Percentiles rank a stretch among this genome's conserved stretches.
These are phyloP conservation scores for Orientallactaga bullata DNA, from an alignment of 2,113 vertebrate genomes.

Conservation along the genomic window DNA sequence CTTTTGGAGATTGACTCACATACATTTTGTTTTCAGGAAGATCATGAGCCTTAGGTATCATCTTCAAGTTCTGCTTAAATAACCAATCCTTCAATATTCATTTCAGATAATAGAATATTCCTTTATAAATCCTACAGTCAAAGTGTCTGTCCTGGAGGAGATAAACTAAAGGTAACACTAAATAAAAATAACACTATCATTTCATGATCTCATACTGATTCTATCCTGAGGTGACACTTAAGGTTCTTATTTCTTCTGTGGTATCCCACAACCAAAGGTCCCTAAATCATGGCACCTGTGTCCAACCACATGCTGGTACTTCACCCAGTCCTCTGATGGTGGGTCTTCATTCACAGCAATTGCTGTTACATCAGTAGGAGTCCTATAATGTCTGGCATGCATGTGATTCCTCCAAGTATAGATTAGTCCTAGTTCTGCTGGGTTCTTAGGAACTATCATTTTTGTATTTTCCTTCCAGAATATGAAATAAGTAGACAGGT, in stretches of 20 bases:
- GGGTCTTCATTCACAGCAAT: neutral
- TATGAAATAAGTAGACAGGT: neutral
- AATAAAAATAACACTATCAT: too few species aligned
- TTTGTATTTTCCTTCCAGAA: neutral
- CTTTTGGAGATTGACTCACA: constrained; percentile 18
- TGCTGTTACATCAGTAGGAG: rapidly evolving
- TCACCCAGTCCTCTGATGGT: neutral
- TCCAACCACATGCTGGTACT: neutral
- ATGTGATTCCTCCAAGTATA: neutral
- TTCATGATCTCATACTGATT: neutral
- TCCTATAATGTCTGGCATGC: rapidly evolving
- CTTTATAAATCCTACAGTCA: neutral
- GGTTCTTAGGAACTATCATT: neutral
- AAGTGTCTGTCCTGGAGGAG: neutral
- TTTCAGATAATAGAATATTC: neutral
- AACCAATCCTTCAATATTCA: neutral
- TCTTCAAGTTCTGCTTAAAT: constrained; percentile 7
- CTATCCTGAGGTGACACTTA: neutral
- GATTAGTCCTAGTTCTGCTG: neutral
- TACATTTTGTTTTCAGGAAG: constrained; percentile 34
- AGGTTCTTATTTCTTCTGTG: neutral
- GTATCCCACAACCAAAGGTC: neutral
- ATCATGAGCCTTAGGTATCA: neutral
- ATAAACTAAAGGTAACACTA: too few species aligned
- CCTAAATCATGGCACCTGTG: neutral